Base-by-base conservation (phyloP, 2,888 invertebrate species). In the Stenodema calcarata region DNA sequence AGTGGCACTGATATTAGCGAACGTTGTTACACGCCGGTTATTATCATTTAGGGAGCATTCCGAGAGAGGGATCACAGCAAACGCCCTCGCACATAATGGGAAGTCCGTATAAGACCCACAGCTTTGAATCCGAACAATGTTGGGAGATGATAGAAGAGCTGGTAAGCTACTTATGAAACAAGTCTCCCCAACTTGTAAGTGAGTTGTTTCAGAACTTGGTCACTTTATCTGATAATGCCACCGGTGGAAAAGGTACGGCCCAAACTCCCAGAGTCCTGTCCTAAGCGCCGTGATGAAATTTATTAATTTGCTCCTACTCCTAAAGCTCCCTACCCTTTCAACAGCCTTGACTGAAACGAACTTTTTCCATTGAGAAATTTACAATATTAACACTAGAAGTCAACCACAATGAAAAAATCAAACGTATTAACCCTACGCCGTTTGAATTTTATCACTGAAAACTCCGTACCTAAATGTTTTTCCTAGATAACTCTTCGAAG, bases 81-180 rank as follows among this genome's bases (percentile, higher is more conserved):
- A 18, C 9, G 54, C 16, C 18, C 54, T n/a, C 18, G 54, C 54
- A n/a, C 70, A 28, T 70, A 76, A 76, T 23, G 18, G 30, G 42
- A 41, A 76, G 16, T 18, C 42, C 12, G 18, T 18, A 0, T 76
- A 76, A 76, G 76, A 28, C 35, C 42, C 41, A 3, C 41, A 41
- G 76, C 76, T 76, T 41, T 1, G 42, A n/a, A 76, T 76, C 12
- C 76, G 42, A 76, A 76, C 76, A 76, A 76, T 76, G 76, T 76
- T 76, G 41, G 16, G 28, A 76, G 76, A 41, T 42, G 76, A 76
- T 76, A 76, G 35, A 76, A 41, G 76, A 76, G 42, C 76, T 76
- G 41, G 76, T 76, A 76, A 76, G 76, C 76, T 76, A 76, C 76
- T 76, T 76, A 76, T 76, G 76, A 41, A 76, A 76, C 76, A 76